phyloP scores from a whole-genome alignment of 2,888 invertebrate genomes.

The Dicranocentrus wangi region DNA sequence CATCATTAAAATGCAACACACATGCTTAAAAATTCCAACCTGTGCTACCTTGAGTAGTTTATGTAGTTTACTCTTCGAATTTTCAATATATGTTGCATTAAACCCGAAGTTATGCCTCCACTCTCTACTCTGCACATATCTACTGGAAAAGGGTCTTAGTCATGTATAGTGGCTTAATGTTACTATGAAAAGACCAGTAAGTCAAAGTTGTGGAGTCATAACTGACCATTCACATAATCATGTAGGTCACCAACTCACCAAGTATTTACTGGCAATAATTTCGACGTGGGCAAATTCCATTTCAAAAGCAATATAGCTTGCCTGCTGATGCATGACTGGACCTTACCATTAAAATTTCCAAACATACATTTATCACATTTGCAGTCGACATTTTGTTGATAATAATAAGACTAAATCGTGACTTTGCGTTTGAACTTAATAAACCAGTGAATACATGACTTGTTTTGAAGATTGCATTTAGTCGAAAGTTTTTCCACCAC shows the following conservation, averaged over 20 bases:
- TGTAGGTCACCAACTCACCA: not conserved
- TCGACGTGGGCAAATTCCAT: not conserved
- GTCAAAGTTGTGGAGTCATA: not conserved
- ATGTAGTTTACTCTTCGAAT: too few species aligned
- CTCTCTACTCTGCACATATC: too few species aligned
- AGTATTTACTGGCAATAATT: not conserved
- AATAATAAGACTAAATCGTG: not conserved
- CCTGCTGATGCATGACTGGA: constrained; percentile 29
- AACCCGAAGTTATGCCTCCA: too few species aligned
- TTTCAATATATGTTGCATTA: too few species aligned
- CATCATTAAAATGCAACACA: too few species aligned
- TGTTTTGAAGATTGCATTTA: not conserved
- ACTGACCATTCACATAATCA: too few species aligned
- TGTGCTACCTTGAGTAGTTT: too few species aligned
- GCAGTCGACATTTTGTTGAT: not conserved
- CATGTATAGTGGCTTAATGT: too few species aligned
- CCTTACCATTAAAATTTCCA: constrained; percentile 1
- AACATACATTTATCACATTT: constrained; percentile 32
- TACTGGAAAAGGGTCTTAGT: too few species aligned
- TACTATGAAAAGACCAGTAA: not conserved
- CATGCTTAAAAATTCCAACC: too few species aligned
- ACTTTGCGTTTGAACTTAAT: too few species aligned
- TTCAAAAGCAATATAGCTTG: not conserved
- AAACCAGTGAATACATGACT: not conserved
- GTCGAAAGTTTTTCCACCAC: constrained; percentile 5